These are phyloP conservation scores for Scaptomyza flava DNA, from an alignment of 2,888 invertebrate species.

Conservation along the genomic window DNA sequence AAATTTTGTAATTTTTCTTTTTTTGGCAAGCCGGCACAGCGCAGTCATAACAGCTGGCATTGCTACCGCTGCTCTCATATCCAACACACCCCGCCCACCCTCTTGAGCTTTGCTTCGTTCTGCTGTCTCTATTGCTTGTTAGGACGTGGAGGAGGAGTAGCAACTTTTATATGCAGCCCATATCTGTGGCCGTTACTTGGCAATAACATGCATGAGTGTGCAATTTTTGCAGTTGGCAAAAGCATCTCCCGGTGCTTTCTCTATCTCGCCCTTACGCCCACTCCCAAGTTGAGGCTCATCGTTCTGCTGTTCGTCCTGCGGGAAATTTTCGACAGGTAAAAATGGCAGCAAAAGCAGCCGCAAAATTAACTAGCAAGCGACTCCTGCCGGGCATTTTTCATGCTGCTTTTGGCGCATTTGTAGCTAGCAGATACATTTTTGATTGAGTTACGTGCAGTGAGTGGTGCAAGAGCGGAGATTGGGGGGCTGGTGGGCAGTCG, in stretches of 20 bases:
- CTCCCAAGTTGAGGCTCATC: slow-evolving; percentile 29
- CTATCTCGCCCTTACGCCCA: not conserved
- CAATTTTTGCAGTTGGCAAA: slow-evolving; percentile 75
- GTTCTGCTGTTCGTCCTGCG: slow-evolving; percentile 60
- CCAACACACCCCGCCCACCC: not conserved
- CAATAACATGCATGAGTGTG: slow-evolving; percentile 80
- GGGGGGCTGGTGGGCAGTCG: not conserved
- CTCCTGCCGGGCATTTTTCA: slow-evolving; percentile 57
- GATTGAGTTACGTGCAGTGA: slow-evolving; percentile 71
- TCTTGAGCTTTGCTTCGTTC: not conserved
- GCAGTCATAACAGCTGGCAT: slow-evolving; percentile 75
- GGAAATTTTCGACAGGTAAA: slow-evolving; percentile 81
- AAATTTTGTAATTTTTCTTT: slow-evolving; percentile 78
- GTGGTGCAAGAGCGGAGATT: slow-evolving; percentile 8
- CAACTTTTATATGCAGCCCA: slow-evolving; percentile 28
- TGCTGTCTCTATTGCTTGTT: slow-evolving; percentile 24
- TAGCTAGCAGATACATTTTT: slow-evolving; percentile 75
- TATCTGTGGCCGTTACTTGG: slow-evolving; percentile 73
- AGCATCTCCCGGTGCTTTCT: slow-evolving; percentile 42
- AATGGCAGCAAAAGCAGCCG: slow-evolving; percentile 66
- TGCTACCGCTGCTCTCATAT: slow-evolving; percentile 4
- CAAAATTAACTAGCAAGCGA: slow-evolving; percentile 68
- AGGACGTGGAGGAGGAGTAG: not conserved
- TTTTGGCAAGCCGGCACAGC: slow-evolving; percentile 73
- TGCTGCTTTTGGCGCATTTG: slow-evolving; percentile 60